phyloP scores from a whole-genome alignment of 1,140 invertebrate genomes.

The Charaxes varanes region DNA sequence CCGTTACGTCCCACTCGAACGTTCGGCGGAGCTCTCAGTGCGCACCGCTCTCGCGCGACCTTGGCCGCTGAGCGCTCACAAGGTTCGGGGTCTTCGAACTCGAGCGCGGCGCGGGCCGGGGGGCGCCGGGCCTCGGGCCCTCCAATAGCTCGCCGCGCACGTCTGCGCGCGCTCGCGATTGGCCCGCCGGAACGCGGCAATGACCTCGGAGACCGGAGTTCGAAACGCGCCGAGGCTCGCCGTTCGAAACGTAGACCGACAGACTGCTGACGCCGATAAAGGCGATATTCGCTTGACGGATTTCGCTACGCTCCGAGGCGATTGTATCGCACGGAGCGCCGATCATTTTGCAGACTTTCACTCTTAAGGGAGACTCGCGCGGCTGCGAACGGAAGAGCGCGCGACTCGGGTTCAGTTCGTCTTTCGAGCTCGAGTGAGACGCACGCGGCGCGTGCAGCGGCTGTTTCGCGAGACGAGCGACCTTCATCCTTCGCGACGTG shows the following conservation, averaged over 20 bases:
- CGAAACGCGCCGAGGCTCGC: slow-evolving; percentile 71
- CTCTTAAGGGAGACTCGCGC: slow-evolving; percentile 66
- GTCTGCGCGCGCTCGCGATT: slow-evolving; percentile 56
- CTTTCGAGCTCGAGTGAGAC: slow-evolving; percentile 65
- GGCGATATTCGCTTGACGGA: slow-evolving; percentile 53
- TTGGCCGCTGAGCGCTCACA: slow-evolving; percentile 71
- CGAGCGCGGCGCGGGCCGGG: slow-evolving; percentile 41
- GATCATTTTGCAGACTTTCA: slow-evolving; percentile 75
- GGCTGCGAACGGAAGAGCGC: slow-evolving; percentile 53
- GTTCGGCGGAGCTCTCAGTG: slow-evolving; percentile 38
- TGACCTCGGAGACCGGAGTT: slow-evolving; percentile 74
- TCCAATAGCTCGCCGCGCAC: slow-evolving; percentile 62
- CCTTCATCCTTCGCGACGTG: slow-evolving; percentile 63
- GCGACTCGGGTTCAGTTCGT: slow-evolving; percentile 64
- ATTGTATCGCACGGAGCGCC: slow-evolving; percentile 65
- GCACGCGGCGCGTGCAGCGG: slow-evolving; percentile 61
- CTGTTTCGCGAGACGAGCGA: slow-evolving; percentile 46
- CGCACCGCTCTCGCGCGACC: slow-evolving; percentile 67
- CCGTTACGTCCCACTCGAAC: slow-evolving; percentile 57
- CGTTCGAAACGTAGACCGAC: slow-evolving; percentile 49
- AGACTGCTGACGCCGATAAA: slow-evolving; percentile 46
- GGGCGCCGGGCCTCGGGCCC: slow-evolving; percentile 36
- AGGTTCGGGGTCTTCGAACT: slow-evolving; percentile 75
- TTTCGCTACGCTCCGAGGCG: slow-evolving; percentile 37
- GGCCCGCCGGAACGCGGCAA: slow-evolving; percentile 67